A percentile compares a stretch with the other conserved stretches of the same genome.
Conservation (phyloP, 2,797 vertebrate species). For the Sardinella longiceps region DNA sequence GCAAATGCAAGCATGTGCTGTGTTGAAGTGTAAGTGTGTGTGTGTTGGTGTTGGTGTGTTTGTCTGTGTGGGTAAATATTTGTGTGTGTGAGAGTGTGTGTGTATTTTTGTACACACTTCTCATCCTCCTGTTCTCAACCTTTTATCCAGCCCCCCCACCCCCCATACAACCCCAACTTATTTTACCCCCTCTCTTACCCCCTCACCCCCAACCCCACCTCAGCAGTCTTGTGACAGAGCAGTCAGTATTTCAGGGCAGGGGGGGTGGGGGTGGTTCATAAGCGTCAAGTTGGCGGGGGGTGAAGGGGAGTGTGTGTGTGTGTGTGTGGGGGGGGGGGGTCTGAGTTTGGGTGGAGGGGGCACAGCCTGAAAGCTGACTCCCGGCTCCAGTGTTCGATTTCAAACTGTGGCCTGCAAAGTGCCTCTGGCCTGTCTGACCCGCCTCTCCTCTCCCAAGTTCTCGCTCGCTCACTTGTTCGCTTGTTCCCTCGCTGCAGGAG, state of each 20-base stretch:
- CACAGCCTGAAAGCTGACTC: slow-evolving; percentile 70
- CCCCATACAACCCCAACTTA: neutral
- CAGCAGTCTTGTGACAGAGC: slow-evolving; percentile 10
- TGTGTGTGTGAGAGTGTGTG: neutral
- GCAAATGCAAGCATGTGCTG: neutral
- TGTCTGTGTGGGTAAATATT: neutral
- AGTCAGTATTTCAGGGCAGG: neutral
- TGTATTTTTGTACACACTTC: neutral
- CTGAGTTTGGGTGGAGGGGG: slow-evolving; percentile 33
- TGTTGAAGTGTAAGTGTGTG: neutral
- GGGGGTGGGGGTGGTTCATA: neutral
- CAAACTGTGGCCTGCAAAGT: slow-evolving; percentile 58
- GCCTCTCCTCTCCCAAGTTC: neutral
- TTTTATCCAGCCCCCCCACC: neutral
- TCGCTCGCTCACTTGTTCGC: neutral
- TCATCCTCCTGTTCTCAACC: neutral
- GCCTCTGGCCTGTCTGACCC: slow-evolving; percentile 13
- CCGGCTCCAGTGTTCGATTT: slow-evolving; percentile 73
- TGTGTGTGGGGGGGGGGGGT: neutral
- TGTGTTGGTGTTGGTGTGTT: neutral
- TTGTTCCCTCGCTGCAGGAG: neutral
- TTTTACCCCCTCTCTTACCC: neutral
- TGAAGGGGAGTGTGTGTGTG: no score
- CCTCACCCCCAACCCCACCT: no score
- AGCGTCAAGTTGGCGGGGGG: slow-evolving; percentile 13